Percentiles rank a stretch among this genome's conserved stretches.
Evolutionary conservation across 2,888 invertebrate species (phyloP).

Genomic region (Monoplex corrugatus): DNA sequence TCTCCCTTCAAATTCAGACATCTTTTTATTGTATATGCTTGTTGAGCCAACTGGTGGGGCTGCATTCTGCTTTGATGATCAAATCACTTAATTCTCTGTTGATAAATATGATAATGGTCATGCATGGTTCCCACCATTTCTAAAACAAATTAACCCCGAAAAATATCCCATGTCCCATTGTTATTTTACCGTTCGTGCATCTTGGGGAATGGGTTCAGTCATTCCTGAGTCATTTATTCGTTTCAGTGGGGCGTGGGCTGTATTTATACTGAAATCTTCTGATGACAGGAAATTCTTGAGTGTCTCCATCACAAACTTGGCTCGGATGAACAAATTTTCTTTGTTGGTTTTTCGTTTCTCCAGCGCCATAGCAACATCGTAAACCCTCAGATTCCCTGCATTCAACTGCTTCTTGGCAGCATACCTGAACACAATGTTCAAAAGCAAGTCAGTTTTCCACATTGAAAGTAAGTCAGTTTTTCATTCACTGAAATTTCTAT

Average conservation of each 20-base stretch:
- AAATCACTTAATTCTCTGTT: too few species aligned
- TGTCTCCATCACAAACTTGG: constrained; percentile 76
- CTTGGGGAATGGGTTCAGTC: constrained; percentile 61
- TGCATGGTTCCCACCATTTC: too few species aligned
- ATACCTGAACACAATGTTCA: constrained; percentile 63
- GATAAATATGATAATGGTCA: too few species aligned
- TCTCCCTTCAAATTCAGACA: too few species aligned
- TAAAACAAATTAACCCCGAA: too few species aligned
- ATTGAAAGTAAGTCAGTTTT: background rate
- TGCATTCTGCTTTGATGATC: too few species aligned
- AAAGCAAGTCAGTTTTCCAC: background rate
- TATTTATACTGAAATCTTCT: constrained; percentile 70
- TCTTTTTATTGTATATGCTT: too few species aligned
- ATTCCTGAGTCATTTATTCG: constrained; percentile 65
- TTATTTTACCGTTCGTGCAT: constrained; percentile 63
- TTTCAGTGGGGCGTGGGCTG: constrained; percentile 71
- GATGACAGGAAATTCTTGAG: constrained; percentile 76
- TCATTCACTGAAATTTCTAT: too few species aligned
- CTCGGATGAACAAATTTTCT: constrained; percentile 72
- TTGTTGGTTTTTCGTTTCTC: background rate
- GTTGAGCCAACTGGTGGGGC: too few species aligned
- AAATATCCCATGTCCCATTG: too few species aligned
- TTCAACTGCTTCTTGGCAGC: constrained; percentile 59
- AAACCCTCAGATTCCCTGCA: constrained; percentile 65
- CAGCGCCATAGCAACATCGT: constrained; percentile 65